Conservation (phyloP, 2,888 invertebrate genomes). For the Lissonota sp. region DNA sequence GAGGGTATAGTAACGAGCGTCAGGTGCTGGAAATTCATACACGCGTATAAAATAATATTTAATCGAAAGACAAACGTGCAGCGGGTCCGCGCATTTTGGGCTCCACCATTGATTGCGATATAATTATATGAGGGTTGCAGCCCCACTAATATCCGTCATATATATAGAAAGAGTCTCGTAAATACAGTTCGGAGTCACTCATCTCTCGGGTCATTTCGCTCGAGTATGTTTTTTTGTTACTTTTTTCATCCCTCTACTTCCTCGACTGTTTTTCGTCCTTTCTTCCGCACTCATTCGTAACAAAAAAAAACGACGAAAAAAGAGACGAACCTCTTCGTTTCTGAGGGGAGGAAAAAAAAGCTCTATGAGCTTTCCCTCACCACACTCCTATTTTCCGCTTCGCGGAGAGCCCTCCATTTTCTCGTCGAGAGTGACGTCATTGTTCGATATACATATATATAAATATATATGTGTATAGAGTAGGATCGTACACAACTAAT, state of each 20-base stretch:
- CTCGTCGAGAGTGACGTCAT: slow-evolving; percentile 61
- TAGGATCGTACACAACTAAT: slow-evolving; percentile 3
- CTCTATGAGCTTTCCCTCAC: slow-evolving; percentile 15
- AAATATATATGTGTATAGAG: neutral
- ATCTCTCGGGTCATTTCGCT: slow-evolving; percentile 21
- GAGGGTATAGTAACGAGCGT: slow-evolving; percentile 46
- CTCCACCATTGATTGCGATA: slow-evolving; percentile 55
- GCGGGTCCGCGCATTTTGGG: neutral
- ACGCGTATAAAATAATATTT: slow-evolving; percentile 30
- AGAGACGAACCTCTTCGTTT: slow-evolving; percentile 1
- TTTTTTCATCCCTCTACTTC: slow-evolving; percentile 17
- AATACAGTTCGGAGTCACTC: neutral
- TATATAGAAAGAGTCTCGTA: too few species aligned
- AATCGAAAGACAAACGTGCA: slow-evolving; percentile 29
- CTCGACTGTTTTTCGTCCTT: neutral
- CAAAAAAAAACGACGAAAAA: neutral
- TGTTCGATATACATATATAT: slow-evolving; percentile 41
- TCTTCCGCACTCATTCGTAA: slow-evolving; percentile 5
- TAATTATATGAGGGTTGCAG: slow-evolving; percentile 36
- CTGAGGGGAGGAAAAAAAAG: slow-evolving; percentile 21
- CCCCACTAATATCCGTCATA: neutral
- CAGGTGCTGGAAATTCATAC: slow-evolving; percentile 53
- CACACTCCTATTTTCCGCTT: slow-evolving; percentile 49
- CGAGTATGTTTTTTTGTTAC: slow-evolving; percentile 12
- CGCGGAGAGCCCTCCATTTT: slow-evolving; percentile 53